Base-by-base conservation (phyloP, 2,113 vertebrate genomes). In the Synchiropus splendidus region DNA sequence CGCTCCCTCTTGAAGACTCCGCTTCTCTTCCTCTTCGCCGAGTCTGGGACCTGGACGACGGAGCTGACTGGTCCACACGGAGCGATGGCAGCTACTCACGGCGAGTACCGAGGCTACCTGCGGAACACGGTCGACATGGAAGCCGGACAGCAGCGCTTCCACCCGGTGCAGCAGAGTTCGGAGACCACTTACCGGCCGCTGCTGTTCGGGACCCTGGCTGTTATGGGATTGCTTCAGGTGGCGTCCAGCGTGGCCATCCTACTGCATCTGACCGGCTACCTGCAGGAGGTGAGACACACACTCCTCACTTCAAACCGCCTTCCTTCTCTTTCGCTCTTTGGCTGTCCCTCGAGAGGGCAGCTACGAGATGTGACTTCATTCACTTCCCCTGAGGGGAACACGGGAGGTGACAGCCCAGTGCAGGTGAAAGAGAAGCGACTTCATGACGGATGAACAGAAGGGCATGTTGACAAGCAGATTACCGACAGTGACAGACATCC, bases 241-340 rank as follows among this genome's bases (percentile, higher is more conserved):
- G 87, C 90, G n/a, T 97, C 92, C 75, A 93, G 91, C 58, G 80
- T 94, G 36, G 90, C 91, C 2, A 86, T 97, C 48, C 83, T 97
- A 55, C 71, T 97, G 44, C 94, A 97, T 80, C 88, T 94, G 75
- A 85, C 90, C 55, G 88, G 91, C 30, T 93, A 97, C 81, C 88
- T 94, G 45, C 82, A 81, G 71, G 87, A 80, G 79, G 86, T 88
- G 77, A 42, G 77, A 12, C 15, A 10, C 12, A 5, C 21, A 8
- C 8, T 27, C 8, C 4, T 27, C 21, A 27, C 21, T 5, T 27
- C 8, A 27, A 27, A 27, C 21, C n/a, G n/a, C n/a, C n/a, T n/a
- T n/a, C n/a, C n/a, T n/a, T n/a, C n/a, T n/a, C n/a, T n/a, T n/a
- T n/a, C n/a, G n/a, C n/a, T n/a, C n/a, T n/a, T n/a, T n/a, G n/a